Conservation (phyloP, 2,888 invertebrate species). For the Euproctis similis region DNA sequence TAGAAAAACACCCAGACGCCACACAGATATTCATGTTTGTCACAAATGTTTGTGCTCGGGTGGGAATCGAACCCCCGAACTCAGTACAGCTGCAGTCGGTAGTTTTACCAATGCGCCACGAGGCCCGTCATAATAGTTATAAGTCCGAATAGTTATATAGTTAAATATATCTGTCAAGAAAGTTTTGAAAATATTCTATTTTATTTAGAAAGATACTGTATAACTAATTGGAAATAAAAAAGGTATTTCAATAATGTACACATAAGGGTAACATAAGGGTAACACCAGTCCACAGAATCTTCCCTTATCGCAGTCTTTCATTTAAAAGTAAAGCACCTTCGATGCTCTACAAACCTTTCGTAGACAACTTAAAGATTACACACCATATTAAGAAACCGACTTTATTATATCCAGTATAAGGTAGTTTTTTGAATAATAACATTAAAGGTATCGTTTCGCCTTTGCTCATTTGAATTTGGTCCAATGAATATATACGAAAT, state of each 20-base stretch:
- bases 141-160: too few species aligned
- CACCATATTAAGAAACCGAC: slow-evolving; percentile 7
- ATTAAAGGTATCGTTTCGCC: slow-evolving; percentile 14
- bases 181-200: too few species aligned
- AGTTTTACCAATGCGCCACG: too few species aligned
- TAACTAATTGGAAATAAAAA: slow-evolving; percentile 26
- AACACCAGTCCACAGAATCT: slow-evolving; percentile 25
- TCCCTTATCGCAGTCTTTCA: slow-evolving; percentile 25
- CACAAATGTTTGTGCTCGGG: too few species aligned
- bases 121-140: too few species aligned
- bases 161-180: too few species aligned
- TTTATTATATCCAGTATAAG: slow-evolving; percentile 4
- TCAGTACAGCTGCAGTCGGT: too few species aligned
- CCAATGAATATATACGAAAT: slow-evolving; percentile 29
- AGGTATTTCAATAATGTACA: slow-evolving; percentile 22
- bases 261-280: too few species aligned
- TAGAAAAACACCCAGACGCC: too few species aligned
- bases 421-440: slow-evolving; percentile 5
- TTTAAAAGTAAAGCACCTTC: slow-evolving; percentile 31
- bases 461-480: slow-evolving; percentile 28
- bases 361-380: slow-evolving; percentile 16
- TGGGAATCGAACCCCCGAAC: too few species aligned
- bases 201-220: background rate
- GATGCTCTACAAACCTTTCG: slow-evolving; percentile 19
- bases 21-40: too few species aligned